These are phyloP conservation scores for Scolanthus callimorphus DNA, from an alignment of 92 coral and sea anemone genomes.

Conservation along the genomic window DNA sequence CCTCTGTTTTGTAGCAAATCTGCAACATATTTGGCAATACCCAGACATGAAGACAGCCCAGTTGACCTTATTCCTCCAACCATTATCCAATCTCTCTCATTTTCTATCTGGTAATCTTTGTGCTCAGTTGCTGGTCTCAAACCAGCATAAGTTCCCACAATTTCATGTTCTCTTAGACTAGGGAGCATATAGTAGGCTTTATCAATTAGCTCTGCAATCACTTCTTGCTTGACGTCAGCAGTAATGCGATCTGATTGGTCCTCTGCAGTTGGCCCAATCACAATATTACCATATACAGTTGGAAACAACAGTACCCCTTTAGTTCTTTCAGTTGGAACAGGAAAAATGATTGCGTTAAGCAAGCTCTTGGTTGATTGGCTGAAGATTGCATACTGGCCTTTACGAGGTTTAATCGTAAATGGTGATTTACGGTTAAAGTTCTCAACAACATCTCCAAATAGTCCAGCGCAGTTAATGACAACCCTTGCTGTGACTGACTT, in stretches of 20 bases:
- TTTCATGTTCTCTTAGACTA: slow-evolving; percentile 29
- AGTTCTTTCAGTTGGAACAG: slow-evolving; percentile 65
- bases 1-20: slow-evolving; percentile 25
- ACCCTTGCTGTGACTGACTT: slow-evolving; percentile 42
- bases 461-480: slow-evolving; percentile 77
- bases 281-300: slow-evolving; percentile 59
- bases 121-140: slow-evolving; percentile 79
- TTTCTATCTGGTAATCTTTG: slow-evolving; percentile 66
- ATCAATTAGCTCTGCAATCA: slow-evolving; percentile 34
- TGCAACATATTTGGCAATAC: slow-evolving; percentile 66
- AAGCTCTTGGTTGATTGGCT: slow-evolving; percentile 51
- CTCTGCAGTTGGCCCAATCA: slow-evolving; percentile 82
- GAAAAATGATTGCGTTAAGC: slow-evolving; percentile 58
- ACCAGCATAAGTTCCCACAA: slow-evolving; percentile 74
- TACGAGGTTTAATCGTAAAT: slow-evolving; percentile 74
- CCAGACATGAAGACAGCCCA: slow-evolving; percentile 76
- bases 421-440: slow-evolving; percentile 49
- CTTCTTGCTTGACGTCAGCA: slow-evolving; percentile 41
- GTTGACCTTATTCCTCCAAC: slow-evolving; percentile 85
- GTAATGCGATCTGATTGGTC: slow-evolving; percentile 56
- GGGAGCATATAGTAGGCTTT: slow-evolving; percentile 49
- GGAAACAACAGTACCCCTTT: slow-evolving; percentile 67
- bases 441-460: slow-evolving; percentile 69
- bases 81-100: slow-evolving; percentile 51
- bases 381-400: slow-evolving; percentile 76